Evolutionary conservation across 1,140 invertebrate species (phyloP).

Genomic region (Lethrus apterus): DNA sequence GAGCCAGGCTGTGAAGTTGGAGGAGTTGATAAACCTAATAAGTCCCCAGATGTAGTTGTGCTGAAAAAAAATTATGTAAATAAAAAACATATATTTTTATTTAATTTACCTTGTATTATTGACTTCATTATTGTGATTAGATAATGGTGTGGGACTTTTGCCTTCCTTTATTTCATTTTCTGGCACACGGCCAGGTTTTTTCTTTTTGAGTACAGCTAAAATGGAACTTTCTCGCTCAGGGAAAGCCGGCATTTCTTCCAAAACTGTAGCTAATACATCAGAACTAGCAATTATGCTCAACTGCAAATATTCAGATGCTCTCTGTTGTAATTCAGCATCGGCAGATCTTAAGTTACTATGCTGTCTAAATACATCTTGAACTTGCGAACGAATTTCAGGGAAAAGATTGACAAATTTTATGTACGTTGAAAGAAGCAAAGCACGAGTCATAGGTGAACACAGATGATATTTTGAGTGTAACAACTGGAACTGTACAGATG

Average conservation of each 20-base stretch:
- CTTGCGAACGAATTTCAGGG: constrained; percentile 94
- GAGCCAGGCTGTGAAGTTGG: constrained; percentile 57
- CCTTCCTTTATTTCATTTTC: constrained; percentile 75
- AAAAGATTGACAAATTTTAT: constrained; percentile 99
- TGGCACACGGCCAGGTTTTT: constrained; percentile 86
- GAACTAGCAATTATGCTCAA: constrained; percentile 92
- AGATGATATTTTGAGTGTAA: constrained; percentile 98
- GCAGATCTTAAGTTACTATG: constrained; percentile 95
- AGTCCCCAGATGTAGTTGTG: constrained; percentile 65
- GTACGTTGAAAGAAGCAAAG: constrained; percentile 93
- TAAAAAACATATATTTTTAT: background rate
- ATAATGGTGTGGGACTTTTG: constrained; percentile 66
- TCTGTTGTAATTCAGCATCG: constrained; percentile 96
- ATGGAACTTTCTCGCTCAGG: constrained; percentile 98
- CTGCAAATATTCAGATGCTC: constrained; percentile 96
- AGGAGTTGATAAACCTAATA: constrained; percentile 78
- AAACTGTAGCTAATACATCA: constrained; percentile 95
- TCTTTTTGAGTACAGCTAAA: constrained; percentile 95
- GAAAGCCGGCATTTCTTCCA: constrained; percentile 99
- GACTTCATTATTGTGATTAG: constrained; percentile 52
- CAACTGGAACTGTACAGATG: constrained; percentile 91
- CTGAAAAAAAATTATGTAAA: constrained; percentile 22
- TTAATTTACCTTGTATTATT: constrained; percentile 48
- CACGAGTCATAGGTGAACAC: constrained; percentile 93
- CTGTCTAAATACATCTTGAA: constrained; percentile 93